Evolutionary conservation across 2,888 invertebrate genomes (phyloP).

Genomic region (Aphodius granarius): DNA sequence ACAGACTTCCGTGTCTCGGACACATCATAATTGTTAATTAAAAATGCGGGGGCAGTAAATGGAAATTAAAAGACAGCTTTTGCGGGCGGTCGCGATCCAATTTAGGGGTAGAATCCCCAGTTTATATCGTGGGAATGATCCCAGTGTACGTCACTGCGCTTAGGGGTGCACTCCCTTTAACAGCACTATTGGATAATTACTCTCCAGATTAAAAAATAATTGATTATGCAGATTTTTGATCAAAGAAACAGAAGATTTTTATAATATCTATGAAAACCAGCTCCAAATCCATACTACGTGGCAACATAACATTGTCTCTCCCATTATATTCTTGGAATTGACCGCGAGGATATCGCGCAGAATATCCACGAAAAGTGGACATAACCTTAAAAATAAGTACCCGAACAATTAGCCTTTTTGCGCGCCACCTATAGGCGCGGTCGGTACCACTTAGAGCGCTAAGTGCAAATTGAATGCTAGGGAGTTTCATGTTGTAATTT

Average conservation of each 20-base stretch:
- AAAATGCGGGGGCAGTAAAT: slow-evolving; percentile 21
- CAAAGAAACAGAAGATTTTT: too few species aligned
- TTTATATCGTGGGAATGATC: not conserved
- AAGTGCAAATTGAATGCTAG: not conserved
- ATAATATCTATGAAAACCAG: too few species aligned
- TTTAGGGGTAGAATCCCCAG: not conserved
- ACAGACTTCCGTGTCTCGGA: not conserved
- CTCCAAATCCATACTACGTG: not conserved
- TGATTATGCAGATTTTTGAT: too few species aligned
- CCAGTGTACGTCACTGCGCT: not conserved
- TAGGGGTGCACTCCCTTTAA: not conserved
- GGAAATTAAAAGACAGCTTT: slow-evolving; percentile 25
- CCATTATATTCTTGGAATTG: not conserved
- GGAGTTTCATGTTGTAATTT: not conserved
- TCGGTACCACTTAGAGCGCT: not conserved
- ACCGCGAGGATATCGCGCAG: not conserved
- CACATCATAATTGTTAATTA: slow-evolving; percentile 18
- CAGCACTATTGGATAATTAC: not conserved
- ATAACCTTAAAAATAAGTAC: not conserved
- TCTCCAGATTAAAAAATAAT: too few species aligned
- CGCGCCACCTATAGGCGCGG: not conserved
- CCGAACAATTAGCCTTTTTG: not conserved
- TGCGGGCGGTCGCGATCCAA: slow-evolving; percentile 6
- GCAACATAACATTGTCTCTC: not conserved
- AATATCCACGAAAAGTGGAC: not conserved